Evolutionary conservation across 2,797 vertebrate species (phyloP), one percentile per base, ranked within the genome.

Genomic region (Artibeus jamaicensis): DNA sequence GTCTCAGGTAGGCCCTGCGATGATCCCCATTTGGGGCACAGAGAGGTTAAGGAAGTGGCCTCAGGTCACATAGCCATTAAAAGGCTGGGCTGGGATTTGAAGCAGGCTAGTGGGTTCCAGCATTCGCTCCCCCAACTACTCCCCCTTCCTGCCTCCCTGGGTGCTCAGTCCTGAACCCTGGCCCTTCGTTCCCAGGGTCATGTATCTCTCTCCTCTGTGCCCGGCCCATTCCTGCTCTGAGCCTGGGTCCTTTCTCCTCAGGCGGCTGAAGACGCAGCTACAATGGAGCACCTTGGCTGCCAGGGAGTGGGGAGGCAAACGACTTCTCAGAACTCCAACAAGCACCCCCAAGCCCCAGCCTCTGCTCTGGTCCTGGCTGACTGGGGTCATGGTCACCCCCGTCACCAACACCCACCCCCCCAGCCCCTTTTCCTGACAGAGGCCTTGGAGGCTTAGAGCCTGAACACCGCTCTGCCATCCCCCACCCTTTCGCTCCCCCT

Each of bases 261-360:
- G 70, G 37, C 21, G 73, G 50, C 22, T 9, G 76, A 79, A 32
- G 2, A 3, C 1, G 15, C 2, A 3, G 55, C 57, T 94, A 71
- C 83, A 42, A 67, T 50, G 83, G 53, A 79, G 68, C 3, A 37
- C 77, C 77, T 79, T 37, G 82, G 85, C 62, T 78, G 87, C 34
- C 0, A 0, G 62, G 79, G 29, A 0, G 1, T 16, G 85, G 89
- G 85, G 92, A 91, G 87, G 92, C 77, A 70, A 76, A 81, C 57
- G 4, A 4, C 92, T 95, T 95, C 94, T 97, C 94, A 96, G 95
- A 96, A 98, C 94, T 87, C 86, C 89, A 89, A 34, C 95, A 67
- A 96, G 55, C 6, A 0, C 21, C 84, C 68, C 84, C 21, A 6
- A 18, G 0, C 39, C 16, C 42, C 32, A 1, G 59, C 50, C 73